Evolutionary conservation across 2,113 vertebrate genomes (phyloP).

Genomic region (Lampris incognitus): DNA sequence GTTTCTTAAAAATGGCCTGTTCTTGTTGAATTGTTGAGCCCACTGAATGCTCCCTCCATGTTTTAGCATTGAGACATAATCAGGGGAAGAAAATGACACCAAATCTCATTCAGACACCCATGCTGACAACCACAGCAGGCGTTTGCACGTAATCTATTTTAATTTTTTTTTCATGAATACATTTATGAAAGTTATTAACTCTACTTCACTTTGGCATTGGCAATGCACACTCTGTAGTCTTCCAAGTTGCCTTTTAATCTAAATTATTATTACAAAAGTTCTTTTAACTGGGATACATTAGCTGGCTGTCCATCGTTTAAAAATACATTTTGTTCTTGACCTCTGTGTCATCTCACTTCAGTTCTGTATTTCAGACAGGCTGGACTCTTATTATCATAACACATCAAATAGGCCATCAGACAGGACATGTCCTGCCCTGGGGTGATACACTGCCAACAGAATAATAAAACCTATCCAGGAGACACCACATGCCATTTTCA

Average conservation of each 20-base stretch:
- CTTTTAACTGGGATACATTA: conserved; percentile 31
- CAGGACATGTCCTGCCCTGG: conserved; percentile 47
- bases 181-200: conserved; percentile 29
- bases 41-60: background rate
- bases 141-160: conserved; percentile 11
- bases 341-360: conserved; percentile 39
- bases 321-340: conserved; percentile 53
- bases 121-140: conserved; percentile 40
- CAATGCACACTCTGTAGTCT: conserved; percentile 10
- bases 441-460: conserved; percentile 50
- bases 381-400: conserved; percentile 54
- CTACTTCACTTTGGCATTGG: conserved; percentile 2
- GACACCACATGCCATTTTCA: conserved; percentile 39
- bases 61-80: background rate
- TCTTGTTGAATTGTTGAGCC: background rate
- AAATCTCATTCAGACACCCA: conserved; percentile 11
- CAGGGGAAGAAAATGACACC: background rate
- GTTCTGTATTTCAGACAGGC: conserved; percentile 46
- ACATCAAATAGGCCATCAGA: conserved; percentile 55
- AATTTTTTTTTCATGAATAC: conserved; percentile 26
- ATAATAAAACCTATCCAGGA: conserved; percentile 46
- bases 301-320: conserved; percentile 21
- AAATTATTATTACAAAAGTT: conserved; percentile 18
- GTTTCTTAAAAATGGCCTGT: background rate
- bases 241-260: conserved; percentile 8